Conservation (phyloP, 1,140 invertebrate genomes). For the Drosophila ananassae region DNA sequence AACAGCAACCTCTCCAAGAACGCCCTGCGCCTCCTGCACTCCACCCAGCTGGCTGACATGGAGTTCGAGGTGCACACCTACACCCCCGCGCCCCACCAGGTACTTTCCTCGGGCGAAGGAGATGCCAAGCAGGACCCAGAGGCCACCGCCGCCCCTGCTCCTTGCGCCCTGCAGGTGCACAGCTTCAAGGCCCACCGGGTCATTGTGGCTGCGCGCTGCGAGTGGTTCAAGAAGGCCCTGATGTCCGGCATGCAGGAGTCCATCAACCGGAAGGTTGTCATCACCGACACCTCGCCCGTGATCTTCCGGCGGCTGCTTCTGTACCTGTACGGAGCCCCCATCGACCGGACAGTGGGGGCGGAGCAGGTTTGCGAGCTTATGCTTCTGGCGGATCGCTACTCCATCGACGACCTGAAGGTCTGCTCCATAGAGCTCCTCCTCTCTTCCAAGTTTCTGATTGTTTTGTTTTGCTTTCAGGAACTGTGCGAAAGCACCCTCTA, state of each 20-base stretch:
- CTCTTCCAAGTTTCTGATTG: neutral
- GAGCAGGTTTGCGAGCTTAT: constrained; percentile 88
- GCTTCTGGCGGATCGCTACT: constrained; percentile 85
- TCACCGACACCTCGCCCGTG: constrained; percentile 88
- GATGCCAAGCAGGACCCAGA: neutral
- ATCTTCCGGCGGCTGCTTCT: constrained; percentile 87
- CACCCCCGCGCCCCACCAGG: neutral
- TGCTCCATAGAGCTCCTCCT: too few relatives aligned
- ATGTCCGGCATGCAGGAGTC: constrained; percentile 90
- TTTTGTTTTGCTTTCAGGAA: constrained; percentile 72
- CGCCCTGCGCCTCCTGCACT: constrained; percentile 85
- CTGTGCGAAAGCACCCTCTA: constrained; percentile 87
- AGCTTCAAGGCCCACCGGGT: constrained; percentile 87
- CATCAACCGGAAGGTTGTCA: constrained; percentile 88
- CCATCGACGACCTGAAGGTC: constrained; percentile 78
- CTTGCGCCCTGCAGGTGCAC: constrained; percentile 52
- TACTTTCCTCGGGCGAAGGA: neutral
- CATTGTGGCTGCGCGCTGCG: constrained; percentile 87
- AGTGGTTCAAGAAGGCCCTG: constrained; percentile 89
- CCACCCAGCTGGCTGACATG: constrained; percentile 86
- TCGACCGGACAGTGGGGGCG: constrained; percentile 84
- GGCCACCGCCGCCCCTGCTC: neutral
- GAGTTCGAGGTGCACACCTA: constrained; percentile 87
- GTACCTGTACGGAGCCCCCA: constrained; percentile 87
- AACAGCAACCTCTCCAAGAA: constrained; percentile 86